Evolutionary conservation across 2,797 vertebrate genomes (phyloP).

Genomic region (Eulemur mongoz): DNA sequence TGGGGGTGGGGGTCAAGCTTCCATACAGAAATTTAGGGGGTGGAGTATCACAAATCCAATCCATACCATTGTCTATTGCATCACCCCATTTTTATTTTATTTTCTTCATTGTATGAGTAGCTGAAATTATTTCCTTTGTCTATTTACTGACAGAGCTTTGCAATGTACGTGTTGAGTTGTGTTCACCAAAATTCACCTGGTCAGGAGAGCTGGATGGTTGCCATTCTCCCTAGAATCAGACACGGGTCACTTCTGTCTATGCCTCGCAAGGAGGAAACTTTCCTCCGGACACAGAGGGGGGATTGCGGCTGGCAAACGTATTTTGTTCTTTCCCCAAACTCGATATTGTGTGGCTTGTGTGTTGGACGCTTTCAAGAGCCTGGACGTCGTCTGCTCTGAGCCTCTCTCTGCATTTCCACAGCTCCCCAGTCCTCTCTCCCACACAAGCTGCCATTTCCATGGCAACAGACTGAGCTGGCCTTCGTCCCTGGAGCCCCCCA

Average conservation of each 20-base stretch:
- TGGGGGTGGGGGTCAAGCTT: too few species aligned
- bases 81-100: too few species aligned
- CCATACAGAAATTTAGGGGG: not conserved
- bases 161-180: too few species aligned
- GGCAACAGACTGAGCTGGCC: not conserved
- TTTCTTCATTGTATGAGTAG: not conserved
- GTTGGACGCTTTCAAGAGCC: not conserved
- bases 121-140: not conserved
- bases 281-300: too few species aligned
- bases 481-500: not conserved
- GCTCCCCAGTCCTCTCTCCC: not conserved
- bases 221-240: not conserved
- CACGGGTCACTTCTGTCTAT: too few species aligned
- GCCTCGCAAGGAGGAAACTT: not conserved
- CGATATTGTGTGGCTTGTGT: accelerated
- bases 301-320: accelerated
- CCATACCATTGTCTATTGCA: not conserved
- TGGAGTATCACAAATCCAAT: not conserved
- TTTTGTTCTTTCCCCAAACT: not conserved
- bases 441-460: not conserved
- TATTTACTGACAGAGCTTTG: not conserved
- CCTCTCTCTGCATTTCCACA: not conserved
- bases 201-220: not conserved
- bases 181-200: not conserved
- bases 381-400: accelerated